These are phyloP conservation scores for Nannoperca australis DNA, from an alignment of 2,797 vertebrate genomes.

Conservation along the genomic window DNA sequence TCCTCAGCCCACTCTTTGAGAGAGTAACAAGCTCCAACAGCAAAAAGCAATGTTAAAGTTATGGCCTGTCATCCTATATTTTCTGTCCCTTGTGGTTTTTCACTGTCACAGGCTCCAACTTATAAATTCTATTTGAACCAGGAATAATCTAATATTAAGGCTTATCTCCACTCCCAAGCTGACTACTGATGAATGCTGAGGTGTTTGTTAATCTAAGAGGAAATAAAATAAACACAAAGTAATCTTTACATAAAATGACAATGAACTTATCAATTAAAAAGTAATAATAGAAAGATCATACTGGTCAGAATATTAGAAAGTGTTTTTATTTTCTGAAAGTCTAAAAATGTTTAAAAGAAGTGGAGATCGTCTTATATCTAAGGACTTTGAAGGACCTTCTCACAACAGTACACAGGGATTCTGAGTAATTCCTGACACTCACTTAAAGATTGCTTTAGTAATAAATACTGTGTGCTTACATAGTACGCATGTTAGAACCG, in stretches of 20 bases:
- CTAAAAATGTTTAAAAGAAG: background rate
- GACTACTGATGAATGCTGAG: constrained; percentile 27
- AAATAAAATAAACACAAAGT: constrained; percentile 21
- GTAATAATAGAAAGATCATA: background rate
- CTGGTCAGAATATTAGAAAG: background rate
- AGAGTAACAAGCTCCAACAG: constrained; percentile 83
- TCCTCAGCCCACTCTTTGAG: constrained; percentile 75
- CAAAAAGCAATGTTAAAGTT: constrained; percentile 81
- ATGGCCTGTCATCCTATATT: constrained; percentile 80
- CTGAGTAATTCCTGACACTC: background rate
- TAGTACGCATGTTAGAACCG: background rate
- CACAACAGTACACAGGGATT: background rate
- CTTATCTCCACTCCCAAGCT: constrained; percentile 17
- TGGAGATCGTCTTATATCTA: background rate
- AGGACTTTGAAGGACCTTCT: background rate
- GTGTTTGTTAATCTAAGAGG: constrained; percentile 18
- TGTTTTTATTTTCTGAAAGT: background rate
- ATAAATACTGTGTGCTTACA: background rate
- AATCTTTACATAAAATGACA: background rate
- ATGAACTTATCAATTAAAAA: background rate
- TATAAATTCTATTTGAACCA: constrained; percentile 73
- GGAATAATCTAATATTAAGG: constrained; percentile 61
- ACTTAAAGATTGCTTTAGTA: constrained; percentile 3
- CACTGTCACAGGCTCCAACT: constrained; percentile 69
- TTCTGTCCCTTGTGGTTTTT: constrained; percentile 71